A percentile compares a stretch with the other conserved stretches of the same genome.
Conservation (phyloP, 2,797 vertebrate genomes). For the Distichodus sexfasciatus region DNA sequence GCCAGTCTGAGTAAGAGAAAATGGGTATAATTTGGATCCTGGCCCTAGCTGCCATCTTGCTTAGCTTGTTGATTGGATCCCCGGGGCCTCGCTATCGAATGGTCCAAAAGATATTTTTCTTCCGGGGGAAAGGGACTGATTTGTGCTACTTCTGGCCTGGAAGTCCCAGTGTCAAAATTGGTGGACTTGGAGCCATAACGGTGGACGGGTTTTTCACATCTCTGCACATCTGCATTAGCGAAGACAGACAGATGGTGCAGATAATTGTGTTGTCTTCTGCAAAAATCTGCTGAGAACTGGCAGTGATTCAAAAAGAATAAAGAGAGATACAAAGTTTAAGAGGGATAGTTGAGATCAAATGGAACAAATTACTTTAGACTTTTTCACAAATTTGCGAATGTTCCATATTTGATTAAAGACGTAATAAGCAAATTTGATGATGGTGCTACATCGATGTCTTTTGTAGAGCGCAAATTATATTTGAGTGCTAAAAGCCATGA, state of each 20-base stretch:
- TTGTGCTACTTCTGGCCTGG: conserved; percentile 3
- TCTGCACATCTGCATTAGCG: conserved; percentile 33
- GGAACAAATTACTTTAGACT: background rate
- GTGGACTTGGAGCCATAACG: background rate
- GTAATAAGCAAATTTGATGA: background rate
- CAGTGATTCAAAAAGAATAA: too few species aligned
- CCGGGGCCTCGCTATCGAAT: background rate
- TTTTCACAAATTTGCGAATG: background rate
- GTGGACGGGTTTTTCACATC: conserved; percentile 22
- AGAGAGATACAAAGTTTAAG: too few species aligned
- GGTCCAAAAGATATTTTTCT: background rate
- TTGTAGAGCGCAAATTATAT: background rate
- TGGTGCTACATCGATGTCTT: background rate
- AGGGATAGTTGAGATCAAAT: conserved; percentile 1
- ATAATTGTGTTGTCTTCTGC: conserved; percentile 7
- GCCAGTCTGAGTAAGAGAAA: conserved; percentile 24
- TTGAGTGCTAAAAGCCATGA: background rate
- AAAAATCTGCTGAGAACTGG: conserved; percentile 20
- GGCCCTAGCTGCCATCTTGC: conserved; percentile 14
- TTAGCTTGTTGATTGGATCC: conserved; percentile 24
- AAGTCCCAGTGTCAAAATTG: conserved; percentile 11
- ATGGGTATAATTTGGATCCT: conserved; percentile 28
- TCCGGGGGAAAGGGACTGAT: background rate
- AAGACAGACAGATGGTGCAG: conserved; percentile 31
- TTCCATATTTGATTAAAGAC: background rate